These are phyloP conservation scores for Tylochromis polylepis DNA, from an alignment of 2,113 vertebrate genomes.

Conservation along the genomic window DNA sequence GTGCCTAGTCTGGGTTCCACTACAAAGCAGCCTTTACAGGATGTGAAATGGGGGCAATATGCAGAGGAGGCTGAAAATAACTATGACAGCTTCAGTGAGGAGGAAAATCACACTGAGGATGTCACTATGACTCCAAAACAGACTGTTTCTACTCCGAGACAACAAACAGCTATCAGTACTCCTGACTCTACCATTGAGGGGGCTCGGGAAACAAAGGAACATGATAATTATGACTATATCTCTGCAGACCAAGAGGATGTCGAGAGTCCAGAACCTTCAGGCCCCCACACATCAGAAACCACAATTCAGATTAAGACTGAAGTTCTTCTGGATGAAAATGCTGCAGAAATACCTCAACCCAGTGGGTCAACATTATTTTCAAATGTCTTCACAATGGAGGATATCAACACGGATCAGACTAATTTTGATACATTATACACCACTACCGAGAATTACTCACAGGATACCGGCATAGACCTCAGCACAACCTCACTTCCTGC, in stretches of 20 bases:
- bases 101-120: constrained; percentile 10
- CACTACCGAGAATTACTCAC: not conserved
- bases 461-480: constrained; percentile 6
- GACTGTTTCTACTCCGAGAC: not conserved
- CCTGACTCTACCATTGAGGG: not conserved
- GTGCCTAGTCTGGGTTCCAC: not conserved
- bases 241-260: not conserved
- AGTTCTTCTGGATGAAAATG: not conserved
- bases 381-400: not conserved
- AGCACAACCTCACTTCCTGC: constrained; percentile 9
- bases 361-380: not conserved
- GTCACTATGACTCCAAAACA: not conserved
- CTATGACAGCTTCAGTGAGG: not conserved
- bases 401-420: not conserved
- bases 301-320: constrained; percentile 12
- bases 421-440: not conserved
- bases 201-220: not conserved
- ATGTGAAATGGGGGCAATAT: not conserved
- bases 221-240: not conserved
- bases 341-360: constrained; percentile 11
- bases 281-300: not conserved
- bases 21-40: not conserved
- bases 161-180: not conserved
- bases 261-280: not conserved
- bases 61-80: not conserved